A percentile compares a stretch with the other conserved stretches of the same genome.
Conservation (phyloP, 2,113 vertebrate genomes). For the Bufo gargarizans region DNA sequence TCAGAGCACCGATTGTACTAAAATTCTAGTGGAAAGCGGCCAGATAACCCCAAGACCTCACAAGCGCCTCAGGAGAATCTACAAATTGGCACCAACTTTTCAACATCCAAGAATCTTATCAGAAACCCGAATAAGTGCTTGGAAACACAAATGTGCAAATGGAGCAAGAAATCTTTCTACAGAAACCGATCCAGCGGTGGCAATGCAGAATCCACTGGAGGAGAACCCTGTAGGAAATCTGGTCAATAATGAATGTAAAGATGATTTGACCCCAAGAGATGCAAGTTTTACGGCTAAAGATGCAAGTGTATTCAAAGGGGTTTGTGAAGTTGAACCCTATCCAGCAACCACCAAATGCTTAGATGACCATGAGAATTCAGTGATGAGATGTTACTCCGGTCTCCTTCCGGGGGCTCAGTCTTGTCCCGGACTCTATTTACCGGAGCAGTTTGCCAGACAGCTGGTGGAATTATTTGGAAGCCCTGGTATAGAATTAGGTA, state of each 20-base stretch:
- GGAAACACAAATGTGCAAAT: neutral
- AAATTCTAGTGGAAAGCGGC: neutral
- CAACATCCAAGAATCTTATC: constrained; percentile 13
- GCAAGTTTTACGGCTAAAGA: neutral
- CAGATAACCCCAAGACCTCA: neutral
- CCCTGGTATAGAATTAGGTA: neutral
- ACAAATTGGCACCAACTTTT: neutral
- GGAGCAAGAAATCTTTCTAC: neutral
- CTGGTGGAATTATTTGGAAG: constrained; percentile 3
- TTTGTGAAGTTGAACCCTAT: neutral
- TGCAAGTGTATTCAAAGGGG: neutral
- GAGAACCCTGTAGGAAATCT: neutral
- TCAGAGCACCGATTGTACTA: neutral
- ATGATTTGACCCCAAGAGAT: neutral
- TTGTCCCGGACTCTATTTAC: neutral
- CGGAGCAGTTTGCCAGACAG: constrained; percentile 9
- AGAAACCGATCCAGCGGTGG: neutral
- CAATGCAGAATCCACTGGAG: neutral
- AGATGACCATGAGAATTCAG: neutral
- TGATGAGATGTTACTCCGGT: neutral
- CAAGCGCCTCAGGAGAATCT: neutral
- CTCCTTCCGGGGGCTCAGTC: neutral
- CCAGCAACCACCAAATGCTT: neutral
- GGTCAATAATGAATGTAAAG: neutral
- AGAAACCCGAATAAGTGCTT: neutral